Evolutionary conservation across 2,113 vertebrate genomes (phyloP).

Genomic region (Gasterosteus aculeatus): DNA sequence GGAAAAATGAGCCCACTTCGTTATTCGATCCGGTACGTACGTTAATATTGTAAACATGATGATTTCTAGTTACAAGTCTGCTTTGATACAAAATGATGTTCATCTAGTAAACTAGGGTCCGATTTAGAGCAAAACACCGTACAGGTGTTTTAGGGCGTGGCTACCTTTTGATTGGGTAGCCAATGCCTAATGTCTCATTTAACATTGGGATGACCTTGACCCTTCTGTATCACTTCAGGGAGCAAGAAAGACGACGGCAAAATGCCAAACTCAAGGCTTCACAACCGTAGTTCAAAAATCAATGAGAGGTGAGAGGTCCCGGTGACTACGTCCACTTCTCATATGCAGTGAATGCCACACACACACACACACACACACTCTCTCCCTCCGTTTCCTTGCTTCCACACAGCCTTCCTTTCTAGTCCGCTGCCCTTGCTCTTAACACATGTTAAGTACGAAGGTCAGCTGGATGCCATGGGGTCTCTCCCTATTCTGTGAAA

Average conservation of each 20-base stretch:
- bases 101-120: neutral
- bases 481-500: slow-evolving; percentile 71
- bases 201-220: neutral
- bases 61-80: neutral
- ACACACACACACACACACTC: neutral
- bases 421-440: slow-evolving; percentile 54
- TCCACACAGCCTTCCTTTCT: slow-evolving; percentile 31
- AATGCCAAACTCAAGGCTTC: neutral
- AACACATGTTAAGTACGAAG: slow-evolving; percentile 72
- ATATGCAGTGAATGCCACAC: neutral
- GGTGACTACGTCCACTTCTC: neutral
- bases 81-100: neutral
- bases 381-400: neutral
- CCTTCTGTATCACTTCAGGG: neutral
- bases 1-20: no score
- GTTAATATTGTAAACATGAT: neutral
- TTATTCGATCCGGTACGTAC: no score
- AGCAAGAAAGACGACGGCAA: neutral
- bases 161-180: neutral
- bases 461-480: slow-evolving; percentile 66
- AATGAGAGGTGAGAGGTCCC: neutral
- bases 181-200: neutral
- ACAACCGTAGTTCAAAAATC: neutral
- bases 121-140: neutral
- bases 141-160: neutral